phyloP scores from a whole-genome alignment of 2,797 vertebrate species.

The Labeo calbasu region DNA sequence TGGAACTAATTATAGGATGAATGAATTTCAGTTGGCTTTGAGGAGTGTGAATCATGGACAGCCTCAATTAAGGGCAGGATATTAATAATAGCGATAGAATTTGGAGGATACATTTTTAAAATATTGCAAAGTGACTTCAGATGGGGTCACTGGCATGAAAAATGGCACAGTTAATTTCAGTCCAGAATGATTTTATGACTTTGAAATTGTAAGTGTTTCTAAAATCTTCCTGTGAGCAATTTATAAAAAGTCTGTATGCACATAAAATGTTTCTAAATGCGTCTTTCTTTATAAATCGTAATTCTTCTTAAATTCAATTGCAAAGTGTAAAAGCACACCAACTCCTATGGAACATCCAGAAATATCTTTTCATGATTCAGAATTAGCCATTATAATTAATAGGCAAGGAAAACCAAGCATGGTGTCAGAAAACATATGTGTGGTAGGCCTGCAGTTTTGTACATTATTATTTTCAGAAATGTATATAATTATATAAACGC shows the following conservation, averaged over 20 bases:
- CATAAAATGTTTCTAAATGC: background rate
- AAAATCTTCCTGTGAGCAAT: background rate
- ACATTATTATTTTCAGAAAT: background rate
- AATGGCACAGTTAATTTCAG: background rate
- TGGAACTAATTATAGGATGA: conserved; percentile 23
- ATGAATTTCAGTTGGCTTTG: conserved; percentile 4
- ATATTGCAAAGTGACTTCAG: background rate
- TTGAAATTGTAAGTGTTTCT: background rate
- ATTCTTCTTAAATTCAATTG: background rate
- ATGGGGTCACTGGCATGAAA: background rate
- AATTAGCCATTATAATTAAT: background rate
- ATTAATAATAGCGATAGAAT: background rate
- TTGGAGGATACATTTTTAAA: background rate
- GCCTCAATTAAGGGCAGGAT: conserved; percentile 5
- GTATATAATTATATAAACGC: background rate
- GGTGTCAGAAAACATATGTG: background rate
- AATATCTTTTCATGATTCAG: background rate
- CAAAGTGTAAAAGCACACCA: background rate
- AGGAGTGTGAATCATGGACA: conserved; percentile 24
- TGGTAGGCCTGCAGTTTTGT: background rate
- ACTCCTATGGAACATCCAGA: background rate
- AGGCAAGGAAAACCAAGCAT: background rate
- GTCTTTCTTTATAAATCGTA: background rate
- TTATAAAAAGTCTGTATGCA: background rate
- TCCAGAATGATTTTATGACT: background rate